Evolutionary conservation across 2,888 invertebrate genomes (phyloP), one percentile per base, ranked within the genome.

Genomic region (Scaptomyza caliginosa): DNA sequence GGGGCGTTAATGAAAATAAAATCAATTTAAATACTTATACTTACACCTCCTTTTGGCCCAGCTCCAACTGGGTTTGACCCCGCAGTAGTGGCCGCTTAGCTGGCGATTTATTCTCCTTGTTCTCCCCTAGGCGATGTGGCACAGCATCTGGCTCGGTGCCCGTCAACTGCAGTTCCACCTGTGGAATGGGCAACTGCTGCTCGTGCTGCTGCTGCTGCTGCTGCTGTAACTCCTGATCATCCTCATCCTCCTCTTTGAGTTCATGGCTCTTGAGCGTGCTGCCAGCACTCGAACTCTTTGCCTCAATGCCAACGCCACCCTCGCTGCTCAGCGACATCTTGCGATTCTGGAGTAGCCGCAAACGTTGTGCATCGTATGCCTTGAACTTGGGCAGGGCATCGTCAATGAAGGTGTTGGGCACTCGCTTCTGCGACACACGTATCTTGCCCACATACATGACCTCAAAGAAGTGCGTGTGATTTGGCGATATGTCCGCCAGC

Each of bases 401-500:
- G 88, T 98, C 98, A 77, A 98, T 97, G 81, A 98, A 95, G 0
- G 96, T 94, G 74, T 96, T 96, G 0, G 97, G 96, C 0, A 91
- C 91, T 89, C 96, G 97, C 86, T 96, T 94, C 87, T 96, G 95
- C 34, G 96, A 96, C 77, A 97, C 96, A 74, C 96, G 94, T 45
- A 97, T 97, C 92, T 97, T 97, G 0, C 98, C 98, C 45, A 98
- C 95, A 90, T 98, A 98, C 71, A 98, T 92, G 3, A 96, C 96
- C 93, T 97, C 97, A 88, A 97, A 97, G 91, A 97, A 97, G 90
- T 96, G 96, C 21, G 96, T 96, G 66, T 96, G 96, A 80, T 96
- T 96, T 7, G 96, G 96, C 0, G 96, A 96, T 56, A 97, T 95
- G 88, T 96, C 96, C 38, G 90, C 89, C 30, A 91, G 81, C 54